Base-by-base conservation (phyloP, 2,113 vertebrate species). In the Cariama cristata region DNA sequence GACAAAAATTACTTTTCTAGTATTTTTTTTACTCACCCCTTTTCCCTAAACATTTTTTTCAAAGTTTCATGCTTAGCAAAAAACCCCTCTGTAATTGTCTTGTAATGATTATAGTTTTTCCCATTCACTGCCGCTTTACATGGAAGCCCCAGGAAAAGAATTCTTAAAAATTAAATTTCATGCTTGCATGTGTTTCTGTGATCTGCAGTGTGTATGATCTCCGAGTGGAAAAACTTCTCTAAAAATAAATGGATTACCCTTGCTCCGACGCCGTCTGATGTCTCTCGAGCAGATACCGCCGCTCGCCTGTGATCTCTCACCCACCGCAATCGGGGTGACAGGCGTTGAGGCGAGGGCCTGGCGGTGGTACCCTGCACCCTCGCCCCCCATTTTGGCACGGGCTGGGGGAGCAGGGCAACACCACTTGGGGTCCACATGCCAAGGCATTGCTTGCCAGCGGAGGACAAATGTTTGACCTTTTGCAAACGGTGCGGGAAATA, bases 171-270 rank as follows among this genome's bases (percentile, higher is more conserved):
- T 97, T 98, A 98, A 98, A 98, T 98, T 98, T 98, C 98, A 98
- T 98, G 98, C 98, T 98, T 98, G 98, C 97, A 95, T 98, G 98
- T 98, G 98, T 98, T 96, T 98, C 98, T 99, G 98, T 98, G 98
- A 99, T 99, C 98, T 98, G 97, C 97, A 97, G 97, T 75, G 97
- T 98, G 98, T 98, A 98, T 98, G 98, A 99, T 98, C 98, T 98
- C 98, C 3, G 83, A 98, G 98, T 98, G 98, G 98, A 98, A 98
- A 97, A 99, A 98, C 98, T 98, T 98, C 98, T 98, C 98, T 97
- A 96, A 98, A 98, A 98, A 98, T 98, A 98, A 98, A 97, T 98
- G 98, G 98, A 99, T 99, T 99, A 99, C 98, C 97, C 98, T 98
- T 98, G 98, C 97, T 97, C 95, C 76, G 52, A 91, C 94, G 91